These are phyloP conservation scores for Lamellibrachia luymesi DNA, from an alignment of 1,140 invertebrate species.

Conservation along the genomic window DNA sequence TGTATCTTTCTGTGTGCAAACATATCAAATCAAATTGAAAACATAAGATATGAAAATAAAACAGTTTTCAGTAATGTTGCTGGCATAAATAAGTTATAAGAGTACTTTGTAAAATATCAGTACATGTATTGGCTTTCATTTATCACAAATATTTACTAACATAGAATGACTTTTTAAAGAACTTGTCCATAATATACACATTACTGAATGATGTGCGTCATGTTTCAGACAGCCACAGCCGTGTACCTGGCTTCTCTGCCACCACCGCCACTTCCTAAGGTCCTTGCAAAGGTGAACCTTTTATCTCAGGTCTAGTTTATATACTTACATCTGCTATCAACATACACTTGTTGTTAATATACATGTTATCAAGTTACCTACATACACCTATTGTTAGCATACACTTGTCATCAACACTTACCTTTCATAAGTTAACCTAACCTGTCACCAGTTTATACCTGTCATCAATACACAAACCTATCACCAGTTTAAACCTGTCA, in stretches of 20 bases:
- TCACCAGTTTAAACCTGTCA: too few relatives aligned
- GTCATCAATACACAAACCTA: too few relatives aligned
- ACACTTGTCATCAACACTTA: too few relatives aligned
- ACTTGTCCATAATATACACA: not conserved
- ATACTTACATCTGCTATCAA: not conserved
- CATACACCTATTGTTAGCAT: not conserved
- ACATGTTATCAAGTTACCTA: too few relatives aligned
- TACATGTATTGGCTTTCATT: too few relatives aligned
- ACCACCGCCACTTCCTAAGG: slow-evolving; percentile 64
- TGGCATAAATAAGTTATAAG: not conserved
- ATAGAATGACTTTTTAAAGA: too few relatives aligned
- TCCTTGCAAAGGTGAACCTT: slow-evolving; percentile 51
- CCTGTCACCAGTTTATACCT: too few relatives aligned
- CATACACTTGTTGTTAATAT: not conserved
- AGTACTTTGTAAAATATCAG: too few relatives aligned
- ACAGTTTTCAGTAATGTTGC: not conserved
- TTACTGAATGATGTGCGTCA: not conserved
- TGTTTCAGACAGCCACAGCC: slow-evolving; percentile 73
- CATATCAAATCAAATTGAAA: not conserved
- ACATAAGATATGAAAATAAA: not conserved
- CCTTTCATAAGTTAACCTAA: too few relatives aligned
- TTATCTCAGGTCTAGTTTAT: not conserved
- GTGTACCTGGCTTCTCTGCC: slow-evolving; percentile 75
- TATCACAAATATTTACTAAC: too few relatives aligned
- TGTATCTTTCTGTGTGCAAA: too few relatives aligned